Evolutionary conservation across 1,140 invertebrate species (phyloP).

Genomic region (Drosophila kurseongensis): DNA sequence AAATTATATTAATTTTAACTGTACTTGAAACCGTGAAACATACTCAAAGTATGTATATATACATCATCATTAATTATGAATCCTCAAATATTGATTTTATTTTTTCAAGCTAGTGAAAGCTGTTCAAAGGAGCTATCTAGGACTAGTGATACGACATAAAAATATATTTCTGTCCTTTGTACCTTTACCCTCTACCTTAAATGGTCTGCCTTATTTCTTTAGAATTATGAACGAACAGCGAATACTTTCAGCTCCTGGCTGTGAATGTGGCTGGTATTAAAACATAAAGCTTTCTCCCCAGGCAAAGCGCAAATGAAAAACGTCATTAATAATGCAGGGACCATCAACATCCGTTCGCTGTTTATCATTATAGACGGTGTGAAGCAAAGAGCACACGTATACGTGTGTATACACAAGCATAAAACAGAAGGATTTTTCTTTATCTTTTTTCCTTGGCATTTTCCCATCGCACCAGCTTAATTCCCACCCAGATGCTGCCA

Average conservation of each 20-base stretch:
- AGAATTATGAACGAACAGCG: slow-evolving; percentile 22
- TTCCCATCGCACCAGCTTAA: slow-evolving; percentile 17
- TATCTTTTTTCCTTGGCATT: slow-evolving; percentile 11
- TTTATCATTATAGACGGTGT: slow-evolving; percentile 72
- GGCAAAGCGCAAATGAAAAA: slow-evolving; percentile 75
- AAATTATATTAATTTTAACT: too few species aligned
- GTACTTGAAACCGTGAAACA: too few species aligned
- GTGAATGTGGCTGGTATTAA: slow-evolving; percentile 40
- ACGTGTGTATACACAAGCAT: slow-evolving; percentile 18
- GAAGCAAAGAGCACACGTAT: slow-evolving; percentile 35
- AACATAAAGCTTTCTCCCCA: slow-evolving; percentile 55
- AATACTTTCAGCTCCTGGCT: slow-evolving; percentile 13
- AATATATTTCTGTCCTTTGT: neutral
- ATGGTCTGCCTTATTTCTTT: slow-evolving; percentile 31
- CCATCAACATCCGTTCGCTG: slow-evolving; percentile 75
- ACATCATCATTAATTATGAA: too few species aligned
- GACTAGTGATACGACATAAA: slow-evolving; percentile 4
- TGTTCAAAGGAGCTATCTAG: too few species aligned
- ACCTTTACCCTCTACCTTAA: slow-evolving; percentile 15
- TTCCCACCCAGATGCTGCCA: slow-evolving; percentile 48
- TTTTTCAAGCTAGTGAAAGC: too few species aligned
- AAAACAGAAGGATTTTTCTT: slow-evolving; percentile 68
- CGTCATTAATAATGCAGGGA: slow-evolving; percentile 80
- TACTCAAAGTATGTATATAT: too few species aligned
- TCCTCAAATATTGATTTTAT: too few species aligned